phyloP scores from a whole-genome alignment of 2,888 invertebrate genomes.

The Phytoseiulus persimilis region DNA sequence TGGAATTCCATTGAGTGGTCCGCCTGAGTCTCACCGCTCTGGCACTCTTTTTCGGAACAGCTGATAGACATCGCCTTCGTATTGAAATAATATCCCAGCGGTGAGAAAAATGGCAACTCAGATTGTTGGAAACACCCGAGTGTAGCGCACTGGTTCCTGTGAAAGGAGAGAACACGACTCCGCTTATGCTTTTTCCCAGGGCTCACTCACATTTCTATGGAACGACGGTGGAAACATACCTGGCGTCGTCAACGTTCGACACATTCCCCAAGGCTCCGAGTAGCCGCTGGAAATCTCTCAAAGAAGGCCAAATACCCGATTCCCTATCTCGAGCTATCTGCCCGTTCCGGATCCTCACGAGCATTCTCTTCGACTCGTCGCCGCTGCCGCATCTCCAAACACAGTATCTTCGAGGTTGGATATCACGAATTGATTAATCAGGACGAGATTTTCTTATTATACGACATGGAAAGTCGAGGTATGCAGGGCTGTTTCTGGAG shows the following conservation, averaged over 20 bases:
- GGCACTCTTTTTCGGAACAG: neutral
- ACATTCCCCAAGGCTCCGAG: neutral
- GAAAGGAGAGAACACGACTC: neutral
- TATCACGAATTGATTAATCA: too few relatives aligned
- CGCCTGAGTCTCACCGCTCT: neutral
- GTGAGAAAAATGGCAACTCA: neutral
- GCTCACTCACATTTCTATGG: neutral
- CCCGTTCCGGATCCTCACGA: slow-evolving; percentile 9
- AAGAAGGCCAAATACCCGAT: neutral
- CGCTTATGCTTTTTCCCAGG: too few relatives aligned
- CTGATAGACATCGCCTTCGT: neutral
- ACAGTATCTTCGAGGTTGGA: neutral
- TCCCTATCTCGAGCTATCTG: neutral
- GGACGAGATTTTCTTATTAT: too few relatives aligned
- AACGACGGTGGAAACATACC: neutral
- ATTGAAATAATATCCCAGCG: slow-evolving; percentile 27
- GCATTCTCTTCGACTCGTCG: neutral
- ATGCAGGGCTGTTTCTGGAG: too few relatives aligned
- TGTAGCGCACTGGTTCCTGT: neutral
- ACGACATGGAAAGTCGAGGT: too few relatives aligned
- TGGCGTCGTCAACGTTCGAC: neutral
- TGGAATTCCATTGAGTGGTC: too few relatives aligned
- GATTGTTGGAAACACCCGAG: slow-evolving; percentile 22
- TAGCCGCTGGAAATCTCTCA: neutral
- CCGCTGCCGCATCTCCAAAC: neutral